phyloP scores from a whole-genome alignment of 2,113 vertebrate genomes.

The Cyanoramphus novaezelandiae region DNA sequence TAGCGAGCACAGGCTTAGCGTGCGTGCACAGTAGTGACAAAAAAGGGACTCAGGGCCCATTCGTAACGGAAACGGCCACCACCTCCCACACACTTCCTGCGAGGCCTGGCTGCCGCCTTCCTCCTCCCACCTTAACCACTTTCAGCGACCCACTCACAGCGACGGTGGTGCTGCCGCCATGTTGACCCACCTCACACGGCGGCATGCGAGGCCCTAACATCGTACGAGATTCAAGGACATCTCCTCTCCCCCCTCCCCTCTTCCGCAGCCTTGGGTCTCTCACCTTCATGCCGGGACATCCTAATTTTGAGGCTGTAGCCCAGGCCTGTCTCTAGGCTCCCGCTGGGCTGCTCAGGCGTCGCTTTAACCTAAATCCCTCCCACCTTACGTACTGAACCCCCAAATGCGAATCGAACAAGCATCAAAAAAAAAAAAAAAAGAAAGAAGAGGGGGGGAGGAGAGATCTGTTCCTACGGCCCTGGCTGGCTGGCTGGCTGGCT shows the following conservation, averaged over 20 bases:
- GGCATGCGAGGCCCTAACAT: no score
- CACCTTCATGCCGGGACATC: no score
- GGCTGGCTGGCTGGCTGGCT: neutral
- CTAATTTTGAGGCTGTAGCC: no score
- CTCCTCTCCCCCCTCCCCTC: no score
- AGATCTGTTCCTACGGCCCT: neutral
- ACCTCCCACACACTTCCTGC: neutral
- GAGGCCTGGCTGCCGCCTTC: slow-evolving; percentile 1
- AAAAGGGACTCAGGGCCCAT: neutral
- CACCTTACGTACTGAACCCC: no score
- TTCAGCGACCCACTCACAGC: neutral
- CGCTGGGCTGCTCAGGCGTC: no score
- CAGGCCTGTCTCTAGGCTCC: no score
- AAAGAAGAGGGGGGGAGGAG: neutral
- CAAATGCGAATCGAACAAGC: neutral
- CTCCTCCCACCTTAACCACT: neutral
- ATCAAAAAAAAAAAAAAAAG: neutral
- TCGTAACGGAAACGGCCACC: neutral
- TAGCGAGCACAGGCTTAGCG: neutral
- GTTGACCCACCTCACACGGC: neutral
- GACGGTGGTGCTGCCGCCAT: slow-evolving; percentile 21
- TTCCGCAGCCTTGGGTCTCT: no score
- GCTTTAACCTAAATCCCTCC: no score
- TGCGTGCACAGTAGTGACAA: neutral
- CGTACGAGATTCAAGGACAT: no score